Conservation (phyloP, 2,113 vertebrate genomes). For the Tupaia tana region DNA sequence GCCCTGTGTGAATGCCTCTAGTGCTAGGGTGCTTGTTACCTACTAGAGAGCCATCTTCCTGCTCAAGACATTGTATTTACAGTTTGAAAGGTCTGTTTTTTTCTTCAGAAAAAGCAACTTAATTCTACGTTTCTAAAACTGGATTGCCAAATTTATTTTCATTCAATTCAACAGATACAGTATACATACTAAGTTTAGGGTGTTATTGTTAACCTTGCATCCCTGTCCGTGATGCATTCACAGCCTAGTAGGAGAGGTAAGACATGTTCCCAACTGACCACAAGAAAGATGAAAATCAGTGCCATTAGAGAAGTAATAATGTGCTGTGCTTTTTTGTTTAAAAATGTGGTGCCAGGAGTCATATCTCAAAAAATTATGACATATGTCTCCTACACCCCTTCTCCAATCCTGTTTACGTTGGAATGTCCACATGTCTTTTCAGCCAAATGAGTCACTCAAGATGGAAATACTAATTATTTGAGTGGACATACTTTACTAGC, state of each 20-base stretch:
- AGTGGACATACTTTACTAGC: constrained; percentile 41
- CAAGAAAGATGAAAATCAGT: constrained; percentile 41
- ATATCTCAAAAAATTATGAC: constrained; percentile 74
- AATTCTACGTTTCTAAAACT: constrained; percentile 24
- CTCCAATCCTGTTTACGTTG: constrained; percentile 69
- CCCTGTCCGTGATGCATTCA: constrained; percentile 41
- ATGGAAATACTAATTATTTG: constrained; percentile 71
- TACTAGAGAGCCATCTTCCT: neutral
- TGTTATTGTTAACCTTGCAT: constrained; percentile 44
- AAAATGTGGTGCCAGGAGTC: constrained; percentile 70
- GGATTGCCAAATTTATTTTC: constrained; percentile 27
- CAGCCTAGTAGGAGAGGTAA: neutral
- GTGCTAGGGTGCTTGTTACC: neutral
- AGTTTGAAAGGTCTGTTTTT: neutral
- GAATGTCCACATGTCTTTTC: constrained; percentile 52
- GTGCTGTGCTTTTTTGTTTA: constrained; percentile 44
- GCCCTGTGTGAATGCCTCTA: neutral
- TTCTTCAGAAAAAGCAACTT: neutral
- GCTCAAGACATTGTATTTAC: neutral
- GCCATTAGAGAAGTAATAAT: constrained; percentile 63
- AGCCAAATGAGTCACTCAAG: constrained; percentile 72
- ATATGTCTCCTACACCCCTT: constrained; percentile 44
- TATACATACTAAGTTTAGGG: neutral
- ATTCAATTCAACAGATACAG: constrained; percentile 17
- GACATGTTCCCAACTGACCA: constrained; percentile 52